phyloP scores from a whole-genome alignment of 2,113 vertebrate species.

The Campylomormyrus tamandua region DNA sequence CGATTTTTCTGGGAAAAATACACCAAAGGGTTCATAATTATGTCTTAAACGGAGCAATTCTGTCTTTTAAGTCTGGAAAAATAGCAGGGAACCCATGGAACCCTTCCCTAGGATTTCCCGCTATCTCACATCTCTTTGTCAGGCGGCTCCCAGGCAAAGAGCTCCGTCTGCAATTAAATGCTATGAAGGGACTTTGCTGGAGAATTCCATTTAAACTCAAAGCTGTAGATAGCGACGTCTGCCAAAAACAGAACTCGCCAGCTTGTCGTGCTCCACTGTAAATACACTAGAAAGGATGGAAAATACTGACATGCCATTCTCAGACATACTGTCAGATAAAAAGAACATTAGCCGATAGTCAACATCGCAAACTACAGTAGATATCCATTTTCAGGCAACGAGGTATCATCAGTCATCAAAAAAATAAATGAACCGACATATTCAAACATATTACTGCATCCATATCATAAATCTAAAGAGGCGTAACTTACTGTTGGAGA shows the following conservation, averaged over 20 bases:
- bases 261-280: background rate
- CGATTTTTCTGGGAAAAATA: slow-evolving; percentile 17
- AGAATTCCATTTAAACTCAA: background rate
- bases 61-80: slow-evolving; percentile 22
- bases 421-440: background rate
- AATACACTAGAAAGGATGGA: background rate
- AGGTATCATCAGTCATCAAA: background rate
- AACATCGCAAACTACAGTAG: background rate
- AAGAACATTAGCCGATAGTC: background rate
- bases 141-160: background rate
- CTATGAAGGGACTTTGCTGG: background rate
- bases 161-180: background rate
- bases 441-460: background rate
- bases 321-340: background rate
- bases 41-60: slow-evolving; percentile 13
- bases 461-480: background rate
- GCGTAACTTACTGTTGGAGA: background rate
- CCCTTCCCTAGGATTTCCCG: slow-evolving; percentile 17
- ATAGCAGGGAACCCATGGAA: background rate
- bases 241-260: background rate
- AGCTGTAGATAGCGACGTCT: background rate
- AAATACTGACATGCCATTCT: background rate
- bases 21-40: slow-evolving; percentile 26
- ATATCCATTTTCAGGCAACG: background rate
- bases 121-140: slow-evolving; percentile 23